phyloP scores from a whole-genome alignment of 2,113 vertebrate genomes.

The Brachionichthys hirsutus region DNA sequence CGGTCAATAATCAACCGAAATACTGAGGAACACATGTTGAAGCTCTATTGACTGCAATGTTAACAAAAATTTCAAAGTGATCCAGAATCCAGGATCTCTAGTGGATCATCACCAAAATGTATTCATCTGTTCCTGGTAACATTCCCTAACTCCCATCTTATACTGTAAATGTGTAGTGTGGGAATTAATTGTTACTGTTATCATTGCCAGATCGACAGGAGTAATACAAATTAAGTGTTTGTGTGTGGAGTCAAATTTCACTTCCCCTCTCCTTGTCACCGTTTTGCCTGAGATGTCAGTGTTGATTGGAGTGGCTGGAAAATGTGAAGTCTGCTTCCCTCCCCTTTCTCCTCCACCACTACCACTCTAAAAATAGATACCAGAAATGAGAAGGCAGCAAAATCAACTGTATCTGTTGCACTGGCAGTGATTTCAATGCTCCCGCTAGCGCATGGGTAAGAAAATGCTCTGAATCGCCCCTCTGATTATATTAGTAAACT shows the following conservation, averaged over 20 bases:
- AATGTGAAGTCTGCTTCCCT: slow-evolving; percentile 75
- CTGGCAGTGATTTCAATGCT: slow-evolving; percentile 66
- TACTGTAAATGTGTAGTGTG: slow-evolving; percentile 5
- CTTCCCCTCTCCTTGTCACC: slow-evolving; percentile 71
- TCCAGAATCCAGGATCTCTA: too few relatives aligned
- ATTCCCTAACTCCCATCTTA: neutral
- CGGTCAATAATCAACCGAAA: too few relatives aligned
- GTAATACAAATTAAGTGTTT: slow-evolving; percentile 50
- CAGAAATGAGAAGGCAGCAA: slow-evolving; percentile 63
- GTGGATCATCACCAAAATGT: too few relatives aligned
- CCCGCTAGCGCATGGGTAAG: slow-evolving; percentile 49
- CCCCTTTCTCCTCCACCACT: slow-evolving; percentile 66
- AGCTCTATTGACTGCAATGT: too few relatives aligned
- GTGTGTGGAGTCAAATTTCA: slow-evolving; percentile 66
- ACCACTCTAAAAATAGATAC: slow-evolving; percentile 78
- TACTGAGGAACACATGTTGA: too few relatives aligned
- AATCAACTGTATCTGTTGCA: slow-evolving; percentile 63
- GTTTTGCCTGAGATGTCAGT: slow-evolving; percentile 71
- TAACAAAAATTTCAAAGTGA: too few relatives aligned
- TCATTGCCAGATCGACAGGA: slow-evolving; percentile 29
- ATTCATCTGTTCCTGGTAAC: too few relatives aligned
- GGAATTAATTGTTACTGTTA: slow-evolving; percentile 23
- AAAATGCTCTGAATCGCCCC: slow-evolving; percentile 47
- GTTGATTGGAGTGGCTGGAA: slow-evolving; percentile 76
- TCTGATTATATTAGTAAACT: slow-evolving; percentile 35